Conservation (phyloP, 2,888 invertebrate genomes). For the Archaeoteleia sp. region DNA sequence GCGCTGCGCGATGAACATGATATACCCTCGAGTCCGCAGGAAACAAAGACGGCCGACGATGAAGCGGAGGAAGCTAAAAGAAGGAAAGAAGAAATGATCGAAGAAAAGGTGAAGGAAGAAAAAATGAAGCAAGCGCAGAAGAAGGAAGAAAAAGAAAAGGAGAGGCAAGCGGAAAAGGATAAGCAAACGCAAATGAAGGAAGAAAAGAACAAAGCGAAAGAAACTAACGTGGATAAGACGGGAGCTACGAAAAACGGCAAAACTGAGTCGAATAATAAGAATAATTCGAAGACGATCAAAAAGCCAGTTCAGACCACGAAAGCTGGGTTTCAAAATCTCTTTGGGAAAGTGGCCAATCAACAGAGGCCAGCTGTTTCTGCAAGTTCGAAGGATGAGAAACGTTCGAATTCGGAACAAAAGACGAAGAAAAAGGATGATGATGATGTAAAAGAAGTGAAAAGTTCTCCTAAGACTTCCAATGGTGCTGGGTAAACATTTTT, state of each 20-base stretch:
- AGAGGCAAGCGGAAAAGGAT: neutral
- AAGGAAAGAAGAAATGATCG: constrained; percentile 42
- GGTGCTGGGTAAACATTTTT: neutral
- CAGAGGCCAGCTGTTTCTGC: constrained; percentile 17
- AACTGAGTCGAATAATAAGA: constrained; percentile 19
- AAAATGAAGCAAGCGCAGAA: constrained; percentile 1
- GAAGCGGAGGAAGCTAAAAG: no score
- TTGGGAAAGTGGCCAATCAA: constrained; percentile 58
- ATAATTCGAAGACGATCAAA: constrained; percentile 43
- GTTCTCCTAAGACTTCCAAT: constrained; percentile 52
- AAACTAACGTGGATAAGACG: constrained; percentile 4
- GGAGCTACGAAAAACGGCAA: constrained; percentile 15
- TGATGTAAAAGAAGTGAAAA: no score
- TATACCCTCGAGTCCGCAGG: neutral
- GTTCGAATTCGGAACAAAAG: constrained; percentile 11
- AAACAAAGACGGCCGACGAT: neutral
- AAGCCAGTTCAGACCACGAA: constrained; percentile 59
- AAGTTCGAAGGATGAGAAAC: constrained; percentile 36
- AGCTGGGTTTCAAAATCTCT: constrained; percentile 64
- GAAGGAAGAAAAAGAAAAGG: constrained; percentile 5
- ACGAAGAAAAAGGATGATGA: constrained; percentile 10
- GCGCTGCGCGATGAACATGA: constrained; percentile 19
- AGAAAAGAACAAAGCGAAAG: neutral
- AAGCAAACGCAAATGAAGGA: neutral
- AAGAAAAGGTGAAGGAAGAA: constrained; percentile 42